Conservation (phyloP, 2,888 invertebrate species). For the Salpingus planirostris region DNA sequence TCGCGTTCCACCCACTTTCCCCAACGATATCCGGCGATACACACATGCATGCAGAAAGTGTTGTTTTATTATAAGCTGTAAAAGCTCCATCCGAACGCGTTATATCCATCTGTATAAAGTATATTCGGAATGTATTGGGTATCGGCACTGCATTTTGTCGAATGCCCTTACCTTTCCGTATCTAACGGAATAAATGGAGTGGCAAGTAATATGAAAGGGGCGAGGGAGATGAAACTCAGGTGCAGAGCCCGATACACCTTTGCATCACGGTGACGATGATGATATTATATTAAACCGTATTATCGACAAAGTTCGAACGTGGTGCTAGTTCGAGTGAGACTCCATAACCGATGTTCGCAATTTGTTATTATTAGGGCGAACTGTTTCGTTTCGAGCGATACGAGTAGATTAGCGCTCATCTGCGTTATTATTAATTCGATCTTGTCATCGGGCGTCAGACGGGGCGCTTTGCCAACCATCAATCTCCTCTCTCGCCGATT, state of each 20-base stretch:
- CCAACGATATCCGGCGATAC: slow-evolving; percentile 4
- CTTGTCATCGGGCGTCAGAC: slow-evolving; percentile 28
- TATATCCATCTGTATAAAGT: slow-evolving; percentile 10
- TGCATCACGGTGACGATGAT: no score
- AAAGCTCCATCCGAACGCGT: slow-evolving; percentile 22
- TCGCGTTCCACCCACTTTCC: slow-evolving; percentile 1
- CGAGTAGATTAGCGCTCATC: slow-evolving; percentile 21
- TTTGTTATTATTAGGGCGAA: no score
- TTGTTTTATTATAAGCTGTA: slow-evolving; percentile 26
- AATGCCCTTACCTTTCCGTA: no score
- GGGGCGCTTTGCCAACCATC: slow-evolving; percentile 24
- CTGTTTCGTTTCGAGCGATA: no score
- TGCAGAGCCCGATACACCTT: slow-evolving; percentile 22
- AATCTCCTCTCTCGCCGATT: slow-evolving; percentile 17
- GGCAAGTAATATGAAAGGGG: slow-evolving; percentile 23
- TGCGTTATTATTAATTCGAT: slow-evolving; percentile 28
- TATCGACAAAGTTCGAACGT: slow-evolving; percentile 29
- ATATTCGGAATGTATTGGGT: slow-evolving; percentile 26
- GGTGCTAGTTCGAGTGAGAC: no score
- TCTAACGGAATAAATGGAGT: slow-evolving; percentile 24
- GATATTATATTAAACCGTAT: no score
- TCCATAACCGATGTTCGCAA: no score
- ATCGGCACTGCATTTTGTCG: slow-evolving; percentile 26
- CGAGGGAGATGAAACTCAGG: slow-evolving; percentile 16
- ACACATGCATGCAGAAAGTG: slow-evolving; percentile 10